A percentile compares a stretch with the other conserved stretches of the same genome.
These are phyloP conservation scores for Apantesis nais DNA, from an alignment of 2,888 invertebrate genomes.

Conservation along the genomic window DNA sequence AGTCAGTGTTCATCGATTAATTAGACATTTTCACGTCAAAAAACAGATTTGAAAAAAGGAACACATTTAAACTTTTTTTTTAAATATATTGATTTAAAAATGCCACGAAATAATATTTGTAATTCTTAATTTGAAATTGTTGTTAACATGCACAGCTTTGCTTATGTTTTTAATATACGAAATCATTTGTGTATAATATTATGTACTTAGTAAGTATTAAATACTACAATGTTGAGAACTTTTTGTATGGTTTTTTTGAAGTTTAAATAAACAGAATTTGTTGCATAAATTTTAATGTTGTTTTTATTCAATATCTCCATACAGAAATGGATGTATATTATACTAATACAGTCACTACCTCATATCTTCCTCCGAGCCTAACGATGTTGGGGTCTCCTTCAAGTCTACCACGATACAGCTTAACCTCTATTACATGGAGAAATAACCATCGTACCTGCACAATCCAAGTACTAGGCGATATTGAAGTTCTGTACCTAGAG, in stretches of 20 bases:
- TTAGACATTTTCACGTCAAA: too few species aligned
- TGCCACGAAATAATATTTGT: constrained; percentile 11
- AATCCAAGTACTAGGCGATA: too few species aligned
- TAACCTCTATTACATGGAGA: too few species aligned
- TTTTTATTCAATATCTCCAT: constrained; percentile 29
- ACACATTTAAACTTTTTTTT: background rate
- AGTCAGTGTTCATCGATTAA: too few species aligned
- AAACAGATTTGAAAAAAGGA: background rate
- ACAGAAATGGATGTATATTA: background rate
- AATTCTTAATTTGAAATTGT: constrained; percentile 29
- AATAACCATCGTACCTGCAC: too few species aligned
- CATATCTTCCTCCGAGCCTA: too few species aligned
- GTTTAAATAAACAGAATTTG: constrained; percentile 53
- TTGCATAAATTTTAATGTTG: constrained; percentile 36
- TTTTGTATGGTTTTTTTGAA: constrained; percentile 52
- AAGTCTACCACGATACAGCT: too few species aligned
- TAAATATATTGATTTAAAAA: background rate
- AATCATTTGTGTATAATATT: constrained; percentile 29
- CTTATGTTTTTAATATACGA: constrained; percentile 38
- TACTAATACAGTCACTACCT: background rate
- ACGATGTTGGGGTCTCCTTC: too few species aligned
- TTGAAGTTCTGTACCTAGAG: too few species aligned
- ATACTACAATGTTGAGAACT: constrained; percentile 30
- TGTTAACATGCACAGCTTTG: constrained; percentile 48
- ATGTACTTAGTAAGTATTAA: constrained; percentile 40